Percentiles rank a stretch among this genome's conserved stretches.
These are phyloP conservation scores for Kradibia gibbosae DNA, from an alignment of 1,140 invertebrate genomes.

Conservation along the genomic window DNA sequence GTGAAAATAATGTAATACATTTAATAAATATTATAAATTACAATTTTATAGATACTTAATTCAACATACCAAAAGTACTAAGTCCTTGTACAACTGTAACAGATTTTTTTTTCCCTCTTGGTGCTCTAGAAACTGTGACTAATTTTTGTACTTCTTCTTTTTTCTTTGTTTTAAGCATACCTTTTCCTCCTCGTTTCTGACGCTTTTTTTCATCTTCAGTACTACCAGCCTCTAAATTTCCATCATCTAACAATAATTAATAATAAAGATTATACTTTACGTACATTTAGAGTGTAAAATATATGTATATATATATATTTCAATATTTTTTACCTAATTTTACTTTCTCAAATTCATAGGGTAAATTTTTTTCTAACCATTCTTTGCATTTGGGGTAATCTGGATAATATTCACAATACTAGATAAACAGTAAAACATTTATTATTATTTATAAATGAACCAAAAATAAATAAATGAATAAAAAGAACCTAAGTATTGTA, in stretches of 20 bases:
- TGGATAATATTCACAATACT: constrained; percentile 99
- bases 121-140: constrained; percentile 89
- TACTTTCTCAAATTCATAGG: constrained; percentile 92
- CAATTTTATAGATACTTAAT: neutral
- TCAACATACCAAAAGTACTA: constrained; percentile 85
- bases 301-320: neutral
- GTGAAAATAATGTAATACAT: neutral
- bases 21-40: neutral
- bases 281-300: constrained; percentile 26
- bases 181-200: constrained; percentile 86
- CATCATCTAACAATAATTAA: constrained; percentile 65
- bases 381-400: constrained; percentile 97
- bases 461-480: neutral
- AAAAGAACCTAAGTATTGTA: neutral
- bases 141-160: constrained; percentile 84
- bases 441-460: neutral
- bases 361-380: constrained; percentile 96
- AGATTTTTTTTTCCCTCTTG: constrained; percentile 98
- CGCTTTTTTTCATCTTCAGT: constrained; percentile 94
- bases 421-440: constrained; percentile 60
- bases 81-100: constrained; percentile 93
- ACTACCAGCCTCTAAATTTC: constrained; percentile 78
- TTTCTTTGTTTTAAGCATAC: constrained; percentile 83
- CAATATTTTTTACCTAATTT: constrained; percentile 77
- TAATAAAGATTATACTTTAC: neutral